Base-by-base conservation (phyloP, 2,888 invertebrate species). In the Agelastica alni region DNA sequence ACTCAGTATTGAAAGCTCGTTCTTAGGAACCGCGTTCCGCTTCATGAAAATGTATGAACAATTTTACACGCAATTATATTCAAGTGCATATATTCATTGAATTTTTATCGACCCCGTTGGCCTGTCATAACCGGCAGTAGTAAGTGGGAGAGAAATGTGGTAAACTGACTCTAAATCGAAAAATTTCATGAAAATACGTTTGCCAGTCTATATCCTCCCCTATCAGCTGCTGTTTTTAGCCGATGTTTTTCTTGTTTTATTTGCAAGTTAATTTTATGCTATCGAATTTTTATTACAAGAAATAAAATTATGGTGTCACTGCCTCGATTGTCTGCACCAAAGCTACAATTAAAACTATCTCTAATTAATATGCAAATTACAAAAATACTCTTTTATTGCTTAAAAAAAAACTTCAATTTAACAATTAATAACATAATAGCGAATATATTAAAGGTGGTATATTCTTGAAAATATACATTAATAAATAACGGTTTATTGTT, bases 121-220 rank as follows among this genome's bases (percentile, higher is more conserved):
- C 49, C 45, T 52, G 56, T 58, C 57, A 56, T 42, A 60, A 51
- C 61, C 60, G 58, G 54, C 53, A 54, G 58, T 52, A 57, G 64
- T 65, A 67, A 67, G 68, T 68, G 65, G 63, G 53, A 56, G 55
- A 63, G 62, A 65, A 67, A 64, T 62, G 64, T 56, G 60, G 57
- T 59, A 60, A 64, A 64, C 65, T 66, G 69, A 67, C 67, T 68
- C 65, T 67, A 68, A 68, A 68, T 69, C 65, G 67, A 63, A 69
- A 68, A 68, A 68, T 69, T 68, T 62, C 68, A 67, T 66, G 62
- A 64, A 65, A 68, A 69, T 66, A 63, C 58, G 61, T 57, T 53
- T 52, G 55, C 53, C 56, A 57, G 31, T 37, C 39, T 55, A 45
- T 45, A 55, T 28, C 20, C 14, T 18, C 5, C 10, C 10, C 10